Evolutionary conservation across 2,113 vertebrate species (phyloP).

Genomic region (Ictidomys tridecemlineatus): DNA sequence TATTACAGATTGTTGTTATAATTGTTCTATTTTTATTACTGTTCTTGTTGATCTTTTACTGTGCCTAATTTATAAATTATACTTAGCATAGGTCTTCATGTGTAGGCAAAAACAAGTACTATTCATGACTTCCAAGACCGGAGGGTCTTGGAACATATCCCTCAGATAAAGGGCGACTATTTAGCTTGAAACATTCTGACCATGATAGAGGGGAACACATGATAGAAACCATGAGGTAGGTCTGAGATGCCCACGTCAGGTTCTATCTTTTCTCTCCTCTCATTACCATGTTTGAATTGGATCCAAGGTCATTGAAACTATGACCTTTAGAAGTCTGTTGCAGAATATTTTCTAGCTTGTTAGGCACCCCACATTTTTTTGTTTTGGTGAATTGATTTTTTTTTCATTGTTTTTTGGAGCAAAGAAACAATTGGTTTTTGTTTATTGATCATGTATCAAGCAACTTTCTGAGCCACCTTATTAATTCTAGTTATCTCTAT

Average conservation of each 20-base stretch:
- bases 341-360: background rate
- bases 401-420: slow-evolving; percentile 2
- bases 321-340: background rate
- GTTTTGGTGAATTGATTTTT: slow-evolving; percentile 21
- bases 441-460: slow-evolving; percentile 46
- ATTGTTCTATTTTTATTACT: background rate
- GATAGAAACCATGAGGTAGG: background rate
- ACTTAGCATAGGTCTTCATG: background rate
- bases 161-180: background rate
- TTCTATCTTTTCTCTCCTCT: background rate
- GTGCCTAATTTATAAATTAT: background rate
- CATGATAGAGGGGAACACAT: rapidly evolving
- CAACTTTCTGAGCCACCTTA: background rate
- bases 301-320: background rate
- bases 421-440: slow-evolving; percentile 48
- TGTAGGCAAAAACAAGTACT: background rate
- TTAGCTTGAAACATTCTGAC: background rate
- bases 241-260: background rate
- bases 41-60: background rate
- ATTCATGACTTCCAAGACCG: background rate
- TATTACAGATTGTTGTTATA: background rate
- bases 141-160: background rate
- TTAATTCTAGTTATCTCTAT: slow-evolving; percentile 45
- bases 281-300: background rate
- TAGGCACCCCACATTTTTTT: slow-evolving; percentile 20